These are phyloP conservation scores for Dicyrtoma fusca DNA, from an alignment of 2,888 invertebrate species.

Conservation along the genomic window DNA sequence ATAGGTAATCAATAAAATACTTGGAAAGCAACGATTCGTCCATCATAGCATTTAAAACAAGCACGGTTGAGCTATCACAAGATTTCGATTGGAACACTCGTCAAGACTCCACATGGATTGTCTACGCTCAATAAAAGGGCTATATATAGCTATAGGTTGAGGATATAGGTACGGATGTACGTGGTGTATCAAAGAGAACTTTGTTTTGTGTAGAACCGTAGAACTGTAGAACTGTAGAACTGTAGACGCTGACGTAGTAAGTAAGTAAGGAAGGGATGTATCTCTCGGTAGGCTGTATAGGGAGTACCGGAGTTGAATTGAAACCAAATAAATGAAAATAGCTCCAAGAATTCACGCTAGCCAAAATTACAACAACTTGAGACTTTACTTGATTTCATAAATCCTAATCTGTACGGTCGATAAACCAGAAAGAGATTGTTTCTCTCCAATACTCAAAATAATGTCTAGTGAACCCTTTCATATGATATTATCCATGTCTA, in stretches of 20 bases:
- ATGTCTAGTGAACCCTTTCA: not conserved
- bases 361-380: not conserved
- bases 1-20: conserved; percentile 32
- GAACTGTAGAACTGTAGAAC: too few relatives aligned
- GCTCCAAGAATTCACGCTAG: conserved; percentile 21
- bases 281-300: too few relatives aligned
- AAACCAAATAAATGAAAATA: conserved; percentile 19
- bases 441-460: conserved; percentile 6
- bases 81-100: not conserved
- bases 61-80: conserved; percentile 25
- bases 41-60: conserved; percentile 28
- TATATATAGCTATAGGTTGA: too few relatives aligned
- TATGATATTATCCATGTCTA: too few relatives aligned
- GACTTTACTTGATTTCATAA: conserved; percentile 33
- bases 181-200: too few relatives aligned
- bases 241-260: too few relatives aligned
- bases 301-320: too few relatives aligned
- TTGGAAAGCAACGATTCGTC: conserved; percentile 29
- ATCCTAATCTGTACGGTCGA: conserved; percentile 37
- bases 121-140: too few relatives aligned
- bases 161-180: too few relatives aligned
- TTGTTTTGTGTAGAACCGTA: too few relatives aligned
- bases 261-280: too few relatives aligned
- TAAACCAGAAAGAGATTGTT: conserved; percentile 32
- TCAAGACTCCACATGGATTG: too few relatives aligned